phyloP scores from a whole-genome alignment of 1,140 invertebrate species.

The Coelopa frigida region DNA sequence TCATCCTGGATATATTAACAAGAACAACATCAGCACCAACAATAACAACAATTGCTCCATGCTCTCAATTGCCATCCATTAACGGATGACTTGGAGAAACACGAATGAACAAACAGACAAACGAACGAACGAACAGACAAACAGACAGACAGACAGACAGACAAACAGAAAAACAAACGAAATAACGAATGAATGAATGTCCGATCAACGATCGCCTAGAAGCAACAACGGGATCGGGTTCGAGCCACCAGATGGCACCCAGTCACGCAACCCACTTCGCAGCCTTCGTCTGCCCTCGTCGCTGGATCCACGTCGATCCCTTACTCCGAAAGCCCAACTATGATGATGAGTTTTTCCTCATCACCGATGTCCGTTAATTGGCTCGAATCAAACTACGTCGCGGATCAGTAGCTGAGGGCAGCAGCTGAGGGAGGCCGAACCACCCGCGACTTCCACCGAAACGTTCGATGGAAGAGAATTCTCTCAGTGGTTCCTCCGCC shows the following conservation, averaged over 20 bases:
- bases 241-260: slow-evolving; percentile 10
- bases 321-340: slow-evolving; percentile 1
- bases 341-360: neutral
- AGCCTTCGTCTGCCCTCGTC: slow-evolving; percentile 3
- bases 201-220: too few relatives aligned
- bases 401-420: too few relatives aligned
- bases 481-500: too few relatives aligned
- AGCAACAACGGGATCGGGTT: neutral
- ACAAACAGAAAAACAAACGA: slow-evolving; percentile 5
- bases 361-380: neutral
- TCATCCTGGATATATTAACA: too few relatives aligned
- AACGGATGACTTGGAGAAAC: neutral
- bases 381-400: neutral
- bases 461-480: too few relatives aligned
- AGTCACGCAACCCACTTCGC: slow-evolving; percentile 8
- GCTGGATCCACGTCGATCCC: neutral
- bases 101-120: slow-evolving; percentile 2
- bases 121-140: slow-evolving; percentile 1
- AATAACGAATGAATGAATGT: slow-evolving; percentile 3
- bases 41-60: too few relatives aligned
- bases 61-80: neutral
- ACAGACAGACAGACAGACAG: slow-evolving; percentile 1
- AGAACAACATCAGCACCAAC: too few relatives aligned
- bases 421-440: too few relatives aligned
- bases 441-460: too few relatives aligned